Evolutionary conservation across 2,888 invertebrate species (phyloP).

Genomic region (Hypena proboscidalis): DNA sequence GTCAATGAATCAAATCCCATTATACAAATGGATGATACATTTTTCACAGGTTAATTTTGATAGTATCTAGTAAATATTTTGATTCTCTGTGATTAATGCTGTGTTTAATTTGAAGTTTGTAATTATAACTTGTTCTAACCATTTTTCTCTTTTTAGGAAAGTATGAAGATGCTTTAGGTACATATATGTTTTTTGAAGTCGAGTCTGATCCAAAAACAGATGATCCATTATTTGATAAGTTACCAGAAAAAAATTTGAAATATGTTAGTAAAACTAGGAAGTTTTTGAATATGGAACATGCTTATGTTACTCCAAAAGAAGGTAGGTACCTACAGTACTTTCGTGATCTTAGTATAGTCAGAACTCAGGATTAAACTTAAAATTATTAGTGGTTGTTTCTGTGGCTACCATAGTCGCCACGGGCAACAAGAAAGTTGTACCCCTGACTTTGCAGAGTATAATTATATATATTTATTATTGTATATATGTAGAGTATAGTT

Average conservation of each 20-base stretch:
- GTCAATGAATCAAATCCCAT: constrained; percentile 86
- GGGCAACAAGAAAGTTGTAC: no score
- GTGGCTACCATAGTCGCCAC: no score
- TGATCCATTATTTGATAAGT: constrained; percentile 84
- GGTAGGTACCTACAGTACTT: constrained; percentile 41
- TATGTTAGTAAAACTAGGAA: constrained; percentile 88
- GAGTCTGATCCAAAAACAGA: constrained; percentile 72
- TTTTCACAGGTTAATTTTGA: constrained; percentile 79
- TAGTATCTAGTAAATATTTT: background rate
- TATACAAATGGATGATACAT: constrained; percentile 88
- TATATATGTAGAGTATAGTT: no score
- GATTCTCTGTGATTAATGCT: no score
- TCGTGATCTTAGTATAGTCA: no score
- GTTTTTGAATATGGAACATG: constrained; percentile 87
- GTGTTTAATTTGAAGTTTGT: no score
- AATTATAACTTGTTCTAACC: no score
- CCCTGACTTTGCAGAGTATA: no score
- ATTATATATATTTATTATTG: no score
- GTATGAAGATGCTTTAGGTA: constrained; percentile 89
- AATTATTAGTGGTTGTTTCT: no score
- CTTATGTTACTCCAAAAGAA: constrained; percentile 84
- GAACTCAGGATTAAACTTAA: no score
- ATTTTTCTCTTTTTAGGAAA: constrained; percentile 82
- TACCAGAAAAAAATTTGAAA: constrained; percentile 84
- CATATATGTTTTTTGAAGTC: constrained; percentile 90